Evolutionary conservation across 2,888 invertebrate genomes (phyloP).

Genomic region (Phasia obesa): DNA sequence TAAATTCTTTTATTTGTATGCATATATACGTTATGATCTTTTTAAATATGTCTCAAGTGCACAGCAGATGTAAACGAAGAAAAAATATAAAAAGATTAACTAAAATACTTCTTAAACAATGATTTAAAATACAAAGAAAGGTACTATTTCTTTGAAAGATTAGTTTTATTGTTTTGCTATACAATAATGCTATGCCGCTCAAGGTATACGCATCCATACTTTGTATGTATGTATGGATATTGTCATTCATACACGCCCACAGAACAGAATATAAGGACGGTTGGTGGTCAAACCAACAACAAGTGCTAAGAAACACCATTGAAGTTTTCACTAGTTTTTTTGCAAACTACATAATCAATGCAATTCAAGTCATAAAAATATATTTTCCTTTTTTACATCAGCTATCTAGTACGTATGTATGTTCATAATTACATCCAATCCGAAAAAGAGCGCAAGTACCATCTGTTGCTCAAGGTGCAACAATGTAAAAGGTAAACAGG

Average conservation of each 20-base stretch:
- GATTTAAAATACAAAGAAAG: not conserved
- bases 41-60: not conserved
- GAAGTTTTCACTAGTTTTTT: too few species aligned
- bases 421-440: too few species aligned
- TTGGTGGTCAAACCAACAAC: constrained; percentile 19
- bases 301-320: too few species aligned
- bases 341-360: too few species aligned
- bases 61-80: not conserved
- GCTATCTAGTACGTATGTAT: too few species aligned
- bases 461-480: constrained; percentile 16
- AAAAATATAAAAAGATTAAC: not conserved
- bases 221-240: too few species aligned
- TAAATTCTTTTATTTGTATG: not conserved
- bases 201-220: too few species aligned
- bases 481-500: constrained; percentile 22
- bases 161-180: too few species aligned
- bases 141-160: not conserved
- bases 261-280: constrained; percentile 27
- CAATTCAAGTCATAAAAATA: too few species aligned
- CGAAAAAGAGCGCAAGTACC: not conserved
- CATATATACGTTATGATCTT: not conserved
- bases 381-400: too few species aligned
- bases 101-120: not conserved
- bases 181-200: too few species aligned
- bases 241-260: too few species aligned